phyloP scores from a whole-genome alignment of 2,113 vertebrate genomes.

The Sebastes fasciatus region DNA sequence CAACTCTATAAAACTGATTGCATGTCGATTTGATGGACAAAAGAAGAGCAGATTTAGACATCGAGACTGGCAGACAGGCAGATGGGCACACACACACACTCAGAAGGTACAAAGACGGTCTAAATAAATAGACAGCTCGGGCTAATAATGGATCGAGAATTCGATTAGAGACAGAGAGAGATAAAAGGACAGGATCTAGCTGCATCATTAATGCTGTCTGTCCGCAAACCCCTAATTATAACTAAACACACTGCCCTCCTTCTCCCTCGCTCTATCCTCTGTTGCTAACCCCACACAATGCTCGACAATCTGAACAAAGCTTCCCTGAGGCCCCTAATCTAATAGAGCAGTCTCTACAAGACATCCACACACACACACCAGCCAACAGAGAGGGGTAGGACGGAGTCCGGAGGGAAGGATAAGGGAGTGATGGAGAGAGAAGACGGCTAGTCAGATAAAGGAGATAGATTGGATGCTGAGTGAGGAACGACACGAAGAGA shows the following conservation, averaged over 20 bases:
- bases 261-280: conserved; percentile 32
- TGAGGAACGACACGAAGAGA: conserved; percentile 40
- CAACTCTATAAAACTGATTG: not conserved
- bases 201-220: conserved; percentile 46
- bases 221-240: conserved; percentile 54
- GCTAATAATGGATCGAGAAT: conserved; percentile 51
- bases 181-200: conserved; percentile 41
- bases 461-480: conserved; percentile 61
- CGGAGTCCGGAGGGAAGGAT: conserved; percentile 43
- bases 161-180: conserved; percentile 40
- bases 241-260: conserved; percentile 31
- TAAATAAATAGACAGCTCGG: conserved; percentile 27
- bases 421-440: conserved; percentile 47
- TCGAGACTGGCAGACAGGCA: not conserved
- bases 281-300: conserved; percentile 56
- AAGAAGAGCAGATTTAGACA: not conserved
- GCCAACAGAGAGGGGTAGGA: conserved; percentile 24
- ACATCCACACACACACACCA: conserved; percentile 32
- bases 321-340: conserved; percentile 67
- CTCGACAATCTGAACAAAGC: conserved; percentile 63
- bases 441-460: conserved; percentile 55
- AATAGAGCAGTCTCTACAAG: conserved; percentile 65
- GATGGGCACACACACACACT: conserved; percentile 1
- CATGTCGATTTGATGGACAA: conserved; percentile 5
- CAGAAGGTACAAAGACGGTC: conserved; percentile 24